These are phyloP conservation scores for Malurus melanocephalus DNA, from an alignment of 2,113 vertebrate species.

Conservation along the genomic window DNA sequence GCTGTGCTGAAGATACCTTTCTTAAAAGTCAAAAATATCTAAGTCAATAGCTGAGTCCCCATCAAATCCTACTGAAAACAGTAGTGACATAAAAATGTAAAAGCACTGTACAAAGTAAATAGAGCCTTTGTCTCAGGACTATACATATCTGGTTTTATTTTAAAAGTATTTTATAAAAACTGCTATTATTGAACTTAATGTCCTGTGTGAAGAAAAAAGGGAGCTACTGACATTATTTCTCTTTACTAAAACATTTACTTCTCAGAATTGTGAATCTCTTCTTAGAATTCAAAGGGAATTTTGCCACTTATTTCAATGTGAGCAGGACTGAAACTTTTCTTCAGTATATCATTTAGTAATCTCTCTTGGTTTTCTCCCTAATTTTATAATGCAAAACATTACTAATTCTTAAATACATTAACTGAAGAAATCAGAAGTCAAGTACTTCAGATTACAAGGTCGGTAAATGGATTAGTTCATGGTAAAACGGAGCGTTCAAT, in stretches of 20 bases:
- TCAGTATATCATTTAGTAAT: neutral
- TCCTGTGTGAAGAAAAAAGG: constrained; percentile 37
- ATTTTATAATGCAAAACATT: neutral
- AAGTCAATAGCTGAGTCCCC: constrained; percentile 24
- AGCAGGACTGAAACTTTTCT: neutral
- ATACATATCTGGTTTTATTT: constrained; percentile 44
- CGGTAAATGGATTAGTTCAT: neutral
- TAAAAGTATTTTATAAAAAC: constrained; percentile 70
- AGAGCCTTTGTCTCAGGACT: constrained; percentile 41
- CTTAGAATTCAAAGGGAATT: neutral
- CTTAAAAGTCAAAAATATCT: constrained; percentile 57
- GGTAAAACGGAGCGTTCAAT: neutral
- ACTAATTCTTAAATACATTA: neutral
- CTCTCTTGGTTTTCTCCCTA: neutral
- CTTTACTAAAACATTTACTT: neutral
- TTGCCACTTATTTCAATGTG: neutral
- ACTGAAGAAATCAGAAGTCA: neutral
- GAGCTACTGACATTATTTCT: neutral
- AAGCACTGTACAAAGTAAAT: constrained; percentile 59
- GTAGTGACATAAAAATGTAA: constrained; percentile 61
- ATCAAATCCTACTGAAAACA: constrained; percentile 62
- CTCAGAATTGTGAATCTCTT: neutral
- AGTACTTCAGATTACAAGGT: neutral
- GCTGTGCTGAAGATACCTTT: constrained; percentile 39
- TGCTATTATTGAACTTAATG: constrained; percentile 18